Percentiles rank a stretch among this genome's conserved stretches.
These are phyloP conservation scores for Drosophila ananassae DNA, from an alignment of 1,140 invertebrate genomes.

Conservation along the genomic window DNA sequence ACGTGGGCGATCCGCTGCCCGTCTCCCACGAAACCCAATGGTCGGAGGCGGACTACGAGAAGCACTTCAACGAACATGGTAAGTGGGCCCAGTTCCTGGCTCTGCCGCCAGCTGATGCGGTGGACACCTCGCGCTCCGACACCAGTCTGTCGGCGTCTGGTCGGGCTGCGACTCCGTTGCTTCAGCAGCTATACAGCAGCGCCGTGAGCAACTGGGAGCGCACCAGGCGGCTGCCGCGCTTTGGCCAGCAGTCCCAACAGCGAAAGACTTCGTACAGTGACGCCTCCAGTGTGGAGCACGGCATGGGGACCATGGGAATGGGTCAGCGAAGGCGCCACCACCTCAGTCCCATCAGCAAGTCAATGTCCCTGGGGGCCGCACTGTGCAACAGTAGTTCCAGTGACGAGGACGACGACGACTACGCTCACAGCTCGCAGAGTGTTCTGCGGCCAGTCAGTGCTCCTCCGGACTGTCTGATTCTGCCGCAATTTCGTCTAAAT, in stretches of 20 bases:
- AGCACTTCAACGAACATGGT: conserved; percentile 94
- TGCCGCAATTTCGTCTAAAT: conserved; percentile 64
- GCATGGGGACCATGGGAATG: conserved; percentile 10
- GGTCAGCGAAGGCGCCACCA: conserved; percentile 28
- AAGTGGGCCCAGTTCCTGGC: conserved; percentile 82
- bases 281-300: conserved; percentile 57
- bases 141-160: conserved; percentile 47
- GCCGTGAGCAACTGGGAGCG: conserved; percentile 85
- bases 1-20: conserved; percentile 56
- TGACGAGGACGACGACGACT: conserved; percentile 54
- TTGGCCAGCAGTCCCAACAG: conserved; percentile 38
- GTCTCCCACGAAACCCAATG: conserved; percentile 90
- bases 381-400: conserved; percentile 57
- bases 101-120: conserved; percentile 79
- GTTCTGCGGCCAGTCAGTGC: conserved; percentile 62
- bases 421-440: conserved; percentile 14
- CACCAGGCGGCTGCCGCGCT: conserved; percentile 59
- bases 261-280: conserved; percentile 56
- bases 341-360: conserved; percentile 62
- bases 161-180: conserved; percentile 84
- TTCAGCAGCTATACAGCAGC: conserved; percentile 86
- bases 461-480: conserved; percentile 59
- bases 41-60: conserved; percentile 93
- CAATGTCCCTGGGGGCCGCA: conserved; percentile 54
- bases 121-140: conserved; percentile 61